Conservation (phyloP, 2,113 vertebrate species). For the Scortum barcoo region DNA sequence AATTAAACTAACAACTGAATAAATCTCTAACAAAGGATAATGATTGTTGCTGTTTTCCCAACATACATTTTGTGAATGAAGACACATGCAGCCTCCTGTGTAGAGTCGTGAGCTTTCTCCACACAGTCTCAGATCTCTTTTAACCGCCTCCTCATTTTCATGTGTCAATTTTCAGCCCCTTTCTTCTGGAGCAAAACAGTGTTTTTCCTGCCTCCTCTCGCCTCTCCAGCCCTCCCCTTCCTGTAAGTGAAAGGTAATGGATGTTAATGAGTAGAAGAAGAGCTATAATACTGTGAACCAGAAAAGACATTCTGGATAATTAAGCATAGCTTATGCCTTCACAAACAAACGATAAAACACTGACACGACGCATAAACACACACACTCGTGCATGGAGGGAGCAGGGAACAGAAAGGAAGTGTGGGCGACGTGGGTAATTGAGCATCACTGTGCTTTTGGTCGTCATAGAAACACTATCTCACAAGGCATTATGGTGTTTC, state of each 20-base stretch:
- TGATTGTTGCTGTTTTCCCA: too few species aligned
- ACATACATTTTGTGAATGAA: too few species aligned
- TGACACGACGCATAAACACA: neutral
- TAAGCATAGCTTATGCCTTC: constrained; percentile 2
- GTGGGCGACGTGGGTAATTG: constrained; percentile 1
- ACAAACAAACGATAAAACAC: neutral
- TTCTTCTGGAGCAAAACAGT: neutral
- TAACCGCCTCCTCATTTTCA: neutral
- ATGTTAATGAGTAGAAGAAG: constrained; percentile 13
- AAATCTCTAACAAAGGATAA: too few species aligned
- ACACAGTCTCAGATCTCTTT: neutral
- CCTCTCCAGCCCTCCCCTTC: neutral
- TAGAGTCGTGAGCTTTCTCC: too few species aligned
- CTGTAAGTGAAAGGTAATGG: neutral
- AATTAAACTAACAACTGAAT: too few species aligned
- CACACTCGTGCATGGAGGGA: neutral
- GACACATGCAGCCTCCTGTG: too few species aligned
- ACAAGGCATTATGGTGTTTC: neutral
- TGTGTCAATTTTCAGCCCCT: neutral
- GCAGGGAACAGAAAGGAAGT: neutral
- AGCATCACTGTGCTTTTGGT: constrained; percentile 35
- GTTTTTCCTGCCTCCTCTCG: neutral
- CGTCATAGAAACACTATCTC: constrained; percentile 48
- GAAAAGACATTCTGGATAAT: neutral
- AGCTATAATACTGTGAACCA: neutral